phyloP scores from a whole-genome alignment of 2,113 vertebrate genomes.

The Rhodinocichla rosea region DNA sequence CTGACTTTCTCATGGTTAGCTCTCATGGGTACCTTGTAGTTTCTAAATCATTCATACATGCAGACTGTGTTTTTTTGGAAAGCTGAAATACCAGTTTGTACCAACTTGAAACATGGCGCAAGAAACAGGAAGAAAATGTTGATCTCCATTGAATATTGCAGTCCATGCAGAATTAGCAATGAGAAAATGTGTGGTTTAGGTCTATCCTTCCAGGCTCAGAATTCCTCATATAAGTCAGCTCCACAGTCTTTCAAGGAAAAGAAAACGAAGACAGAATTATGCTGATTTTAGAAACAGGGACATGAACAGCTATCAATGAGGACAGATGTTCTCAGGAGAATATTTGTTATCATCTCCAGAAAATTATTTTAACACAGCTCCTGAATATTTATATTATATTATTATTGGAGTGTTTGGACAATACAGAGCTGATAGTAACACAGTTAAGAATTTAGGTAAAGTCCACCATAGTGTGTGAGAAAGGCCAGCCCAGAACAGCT shows the following conservation, averaged over 20 bases:
- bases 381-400: neutral
- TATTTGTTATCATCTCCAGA: neutral
- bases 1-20: neutral
- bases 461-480: neutral
- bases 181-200: neutral
- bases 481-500: neutral
- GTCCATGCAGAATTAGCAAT: neutral
- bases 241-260: neutral
- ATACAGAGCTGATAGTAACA: neutral
- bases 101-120: neutral
- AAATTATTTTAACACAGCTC: neutral
- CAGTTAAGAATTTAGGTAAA: neutral
- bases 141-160: neutral
- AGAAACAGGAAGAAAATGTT: neutral
- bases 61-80: neutral
- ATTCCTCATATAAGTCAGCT: neutral
- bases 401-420: neutral
- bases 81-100: neutral
- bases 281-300: neutral
- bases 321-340: neutral
- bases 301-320: neutral
- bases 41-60: neutral
- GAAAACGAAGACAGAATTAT: neutral
- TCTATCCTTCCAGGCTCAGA: neutral
- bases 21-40: neutral